Evolutionary conservation across 2,888 invertebrate species (phyloP).

Genomic region (Drosophila setosimentum): DNA sequence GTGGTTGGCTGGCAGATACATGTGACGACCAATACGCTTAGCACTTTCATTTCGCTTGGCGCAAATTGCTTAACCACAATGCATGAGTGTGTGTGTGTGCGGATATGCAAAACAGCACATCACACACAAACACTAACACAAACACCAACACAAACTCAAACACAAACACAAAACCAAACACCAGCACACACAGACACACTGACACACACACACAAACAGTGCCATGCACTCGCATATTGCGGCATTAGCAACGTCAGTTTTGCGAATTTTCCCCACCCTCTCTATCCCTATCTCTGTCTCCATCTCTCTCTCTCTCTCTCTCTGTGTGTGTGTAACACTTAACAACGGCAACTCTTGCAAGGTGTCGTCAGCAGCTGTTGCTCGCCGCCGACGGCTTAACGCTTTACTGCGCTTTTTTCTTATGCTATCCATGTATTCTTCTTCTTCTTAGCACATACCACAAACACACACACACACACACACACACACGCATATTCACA

Average conservation of each 20-base stretch:
- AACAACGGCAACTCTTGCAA: constrained; percentile 59
- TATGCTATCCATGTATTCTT: constrained; percentile 35
- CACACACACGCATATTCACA: constrained; percentile 15
- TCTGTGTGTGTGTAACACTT: constrained; percentile 22
- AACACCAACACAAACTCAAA: background rate
- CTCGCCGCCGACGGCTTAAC: constrained; percentile 74
- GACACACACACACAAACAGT: constrained; percentile 5
- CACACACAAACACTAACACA: background rate
- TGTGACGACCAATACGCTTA: constrained; percentile 73
- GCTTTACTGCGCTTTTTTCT: constrained; percentile 57
- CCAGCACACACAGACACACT: constrained; percentile 6
- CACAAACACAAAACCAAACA: constrained; percentile 1
- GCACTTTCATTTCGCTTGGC: constrained; percentile 76
- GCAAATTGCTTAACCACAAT: constrained; percentile 79
- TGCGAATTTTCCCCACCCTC: constrained; percentile 31
- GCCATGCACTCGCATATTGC: constrained; percentile 36
- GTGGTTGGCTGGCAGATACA: constrained; percentile 31
- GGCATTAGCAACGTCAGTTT: constrained; percentile 68
- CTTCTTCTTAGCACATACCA: constrained; percentile 14
- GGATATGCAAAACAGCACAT: constrained; percentile 21
- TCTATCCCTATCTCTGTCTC: constrained; percentile 30
- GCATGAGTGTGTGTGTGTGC: constrained; percentile 33
- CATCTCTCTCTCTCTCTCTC: constrained; percentile 30
- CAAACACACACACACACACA: constrained; percentile 6
- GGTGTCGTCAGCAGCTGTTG: constrained; percentile 77